Conservation (phyloP, 2,888 invertebrate species). For the Sarcophaga carnaria region DNA sequence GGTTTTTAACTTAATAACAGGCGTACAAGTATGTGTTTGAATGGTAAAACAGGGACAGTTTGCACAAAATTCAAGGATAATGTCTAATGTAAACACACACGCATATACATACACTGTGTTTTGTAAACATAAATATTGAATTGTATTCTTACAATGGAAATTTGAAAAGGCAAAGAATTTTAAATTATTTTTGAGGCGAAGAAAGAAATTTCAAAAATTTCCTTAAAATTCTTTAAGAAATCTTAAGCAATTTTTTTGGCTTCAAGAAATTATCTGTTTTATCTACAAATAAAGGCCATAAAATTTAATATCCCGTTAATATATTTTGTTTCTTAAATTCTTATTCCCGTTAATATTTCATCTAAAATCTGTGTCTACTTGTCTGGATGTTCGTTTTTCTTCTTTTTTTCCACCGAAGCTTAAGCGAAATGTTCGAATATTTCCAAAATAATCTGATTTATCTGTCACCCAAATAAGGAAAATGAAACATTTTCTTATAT, state of each 20-base stretch:
- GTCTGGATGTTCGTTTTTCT: too few species aligned
- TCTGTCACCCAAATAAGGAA: neutral
- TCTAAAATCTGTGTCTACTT: too few species aligned
- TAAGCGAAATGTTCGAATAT: constrained; percentile 13
- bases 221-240: neutral
- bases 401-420: neutral
- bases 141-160: neutral
- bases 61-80: constrained; percentile 50
- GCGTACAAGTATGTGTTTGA: neutral
- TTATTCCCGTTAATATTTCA: neutral
- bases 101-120: neutral
- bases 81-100: neutral
- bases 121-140: constrained; percentile 23
- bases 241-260: too few species aligned
- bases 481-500: too few species aligned
- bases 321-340: neutral
- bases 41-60: constrained; percentile 7
- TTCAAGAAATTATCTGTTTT: neutral
- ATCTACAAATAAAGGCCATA: neutral
- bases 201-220: neutral
- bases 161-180: neutral
- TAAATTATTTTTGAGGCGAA: neutral
- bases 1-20: neutral
- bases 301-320: neutral
- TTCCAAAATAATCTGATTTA: neutral